Base-by-base conservation (phyloP, 1,140 invertebrate genomes). In the Euglossa dilemma region DNA sequence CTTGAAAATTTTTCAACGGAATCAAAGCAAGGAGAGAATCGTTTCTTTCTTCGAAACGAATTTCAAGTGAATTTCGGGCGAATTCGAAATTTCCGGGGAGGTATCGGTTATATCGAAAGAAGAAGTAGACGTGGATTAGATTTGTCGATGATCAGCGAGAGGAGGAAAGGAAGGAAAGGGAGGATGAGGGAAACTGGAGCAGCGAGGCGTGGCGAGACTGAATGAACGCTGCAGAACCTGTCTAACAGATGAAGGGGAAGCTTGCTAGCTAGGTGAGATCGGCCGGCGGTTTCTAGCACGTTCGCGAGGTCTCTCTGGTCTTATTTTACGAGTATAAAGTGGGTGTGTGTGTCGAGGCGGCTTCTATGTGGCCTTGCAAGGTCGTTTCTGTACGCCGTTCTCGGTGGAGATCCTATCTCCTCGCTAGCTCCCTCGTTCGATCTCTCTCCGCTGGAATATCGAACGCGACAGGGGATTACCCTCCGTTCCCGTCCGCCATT, bases 121-220 rank as follows among this genome's bases (percentile, higher is more conserved):
- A 36, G 36, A 16, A 16, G 18, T 6, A 54, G 52, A 54, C 4
- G 0, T 18, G 2, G 11, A 14, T 54, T 54, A 0, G 20, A 11
- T 64, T 12, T 1, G 36, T 18, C 11, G 18, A 71, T 52, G n/a
- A 16, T n/a, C 47, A 16, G 14, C 12, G 23, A 52, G 57, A 36
- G 5, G 50, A n/a, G 18, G 25, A 74, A 83, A 63, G 9, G 61
- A 80, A 6, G 79, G 78, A 83, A 45, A 56, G 23, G 77, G 2
- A 67, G 83, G 90, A 90, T 81, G 72, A 83, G 71, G 84, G 79
- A 67, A 91, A 91, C 80, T 91, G 80, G 90, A 90, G 71, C 87
- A 89, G 6, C 80, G 70, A 87, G 85, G 86, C 89, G 90, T 88
- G 83, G 64, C 84, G 7, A 54, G 23, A 64, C 43, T 70, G 75